phyloP scores from a whole-genome alignment of 2,888 invertebrate genomes.

The Drosophila parthenogenetica region DNA sequence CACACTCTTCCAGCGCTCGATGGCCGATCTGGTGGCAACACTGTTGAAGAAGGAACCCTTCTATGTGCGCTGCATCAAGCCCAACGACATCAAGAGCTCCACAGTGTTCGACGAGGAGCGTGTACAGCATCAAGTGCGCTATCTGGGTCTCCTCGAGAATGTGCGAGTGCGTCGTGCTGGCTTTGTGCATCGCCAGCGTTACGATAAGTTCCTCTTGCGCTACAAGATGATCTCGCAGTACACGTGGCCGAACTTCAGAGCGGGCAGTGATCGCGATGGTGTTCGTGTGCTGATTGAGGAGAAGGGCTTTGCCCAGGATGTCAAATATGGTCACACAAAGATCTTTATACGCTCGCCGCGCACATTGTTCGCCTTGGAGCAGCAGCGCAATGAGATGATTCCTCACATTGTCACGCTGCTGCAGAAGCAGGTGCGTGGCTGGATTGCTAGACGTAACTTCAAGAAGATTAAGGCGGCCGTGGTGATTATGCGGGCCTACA shows the following conservation, averaged over 20 bases:
- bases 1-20: slow-evolving; percentile 96
- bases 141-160: slow-evolving; percentile 97
- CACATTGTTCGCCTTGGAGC: slow-evolving; percentile 95
- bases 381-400: slow-evolving; percentile 93
- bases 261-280: slow-evolving; percentile 92
- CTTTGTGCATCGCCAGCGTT: slow-evolving; percentile 97
- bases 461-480: slow-evolving; percentile 94
- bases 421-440: slow-evolving; percentile 97
- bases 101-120: slow-evolving; percentile 93
- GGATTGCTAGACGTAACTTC: slow-evolving; percentile 91
- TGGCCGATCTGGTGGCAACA: slow-evolving; percentile 95
- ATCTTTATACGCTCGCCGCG: slow-evolving; percentile 96
- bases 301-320: slow-evolving; percentile 91
- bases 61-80: slow-evolving; percentile 98
- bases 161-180: slow-evolving; percentile 98
- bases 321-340: slow-evolving; percentile 97
- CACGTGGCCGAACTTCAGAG: slow-evolving; percentile 98
- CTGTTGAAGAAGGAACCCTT: slow-evolving; percentile 97
- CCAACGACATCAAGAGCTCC: slow-evolving; percentile 97
- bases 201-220: slow-evolving; percentile 95
- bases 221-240: slow-evolving; percentile 98
- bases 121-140: slow-evolving; percentile 86
- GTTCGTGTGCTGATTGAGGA: slow-evolving; percentile 94
- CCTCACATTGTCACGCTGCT: slow-evolving; percentile 96
- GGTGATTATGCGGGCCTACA: slow-evolving; percentile 92